Base-by-base conservation (phyloP, 2,888 invertebrate genomes). In the Caenorhabditis japonica region DNA sequence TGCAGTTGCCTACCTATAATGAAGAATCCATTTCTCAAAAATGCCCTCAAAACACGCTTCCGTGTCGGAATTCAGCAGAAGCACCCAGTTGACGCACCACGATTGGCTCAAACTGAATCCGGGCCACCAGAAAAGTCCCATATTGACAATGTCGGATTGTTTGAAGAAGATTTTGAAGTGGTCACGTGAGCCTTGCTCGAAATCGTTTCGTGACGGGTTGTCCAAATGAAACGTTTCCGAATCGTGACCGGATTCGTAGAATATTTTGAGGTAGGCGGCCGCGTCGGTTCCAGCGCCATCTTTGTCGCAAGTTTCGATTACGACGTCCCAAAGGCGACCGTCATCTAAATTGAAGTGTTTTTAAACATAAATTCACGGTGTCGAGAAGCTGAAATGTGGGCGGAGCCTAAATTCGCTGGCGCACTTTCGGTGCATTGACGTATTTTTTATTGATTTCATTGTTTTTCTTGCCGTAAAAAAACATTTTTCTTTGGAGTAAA, bases 91-190 rank as follows among this genome's bases (percentile, higher is more conserved):
- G 27, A 81, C 81, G 60, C 81, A 82, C 78, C 79, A 82, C 25
- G 72, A 66, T 39, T 80, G 81, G 23, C 77, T 75, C 21, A 82
- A 39, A 43, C 77, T 76, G 58, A 76, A 80, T 13, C 81, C 81
- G 0, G 83, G 83, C 83, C 81, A 81, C 81, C 82, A 83, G 55
- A 77, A 83, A 7, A 83, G 56, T 0, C 83, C 83, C 68, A 83
- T 55, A 47, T 82, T 81, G 13, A 82, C 75, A 21, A 81, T 62
- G 43, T 83, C 82, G n/a, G 75, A 77, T 43, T 81, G 82, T 49
- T 75, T 79, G 53, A 84, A 75, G 5, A 66, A 59, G 13, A 83
- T 61, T 30, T 77, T 78, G 66, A 82, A 84, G 36, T 83, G 84
- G 46, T 83, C 83, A 1, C 77, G 46, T 4, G 77, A 52, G 8